Evolutionary conservation across 2,797 vertebrate species (phyloP).

Genomic region (Poeciliopsis turneri): DNA sequence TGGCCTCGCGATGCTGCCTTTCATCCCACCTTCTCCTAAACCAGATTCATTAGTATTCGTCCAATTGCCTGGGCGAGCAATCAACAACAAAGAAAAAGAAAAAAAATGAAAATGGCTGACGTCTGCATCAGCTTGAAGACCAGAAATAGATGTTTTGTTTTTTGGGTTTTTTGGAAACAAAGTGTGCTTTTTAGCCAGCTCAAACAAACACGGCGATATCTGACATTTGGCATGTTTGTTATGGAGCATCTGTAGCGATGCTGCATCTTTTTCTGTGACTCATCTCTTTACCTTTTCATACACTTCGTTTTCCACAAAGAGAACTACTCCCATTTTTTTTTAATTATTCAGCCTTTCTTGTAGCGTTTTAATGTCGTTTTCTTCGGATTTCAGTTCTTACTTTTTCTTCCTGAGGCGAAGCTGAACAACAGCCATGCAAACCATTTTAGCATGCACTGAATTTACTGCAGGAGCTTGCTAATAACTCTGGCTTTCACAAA

Average conservation of each 20-base stretch:
- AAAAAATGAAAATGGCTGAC: slow-evolving; percentile 14
- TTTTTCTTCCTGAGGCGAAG: neutral
- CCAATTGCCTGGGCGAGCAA: slow-evolving; percentile 12
- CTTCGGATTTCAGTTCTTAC: neutral
- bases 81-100: neutral
- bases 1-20: neutral
- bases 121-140: slow-evolving; percentile 6
- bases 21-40: neutral
- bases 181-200: neutral
- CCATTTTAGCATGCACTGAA: slow-evolving; percentile 37
- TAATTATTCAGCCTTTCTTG: neutral
- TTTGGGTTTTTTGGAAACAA: slow-evolving; percentile 4
- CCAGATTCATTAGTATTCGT: slow-evolving; percentile 30
- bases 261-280: slow-evolving; percentile 20
- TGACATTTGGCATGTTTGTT: slow-evolving; percentile 18
- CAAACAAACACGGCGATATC: slow-evolving; percentile 6
- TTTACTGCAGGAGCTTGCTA: slow-evolving; percentile 43
- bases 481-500: slow-evolving; percentile 53
- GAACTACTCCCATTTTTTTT: neutral
- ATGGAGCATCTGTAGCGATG: slow-evolving; percentile 5
- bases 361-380: slow-evolving; percentile 4
- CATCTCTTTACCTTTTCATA: slow-evolving; percentile 13
- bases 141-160: slow-evolving; percentile 20
- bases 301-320: neutral
- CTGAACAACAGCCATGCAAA: slow-evolving; percentile 24